Base-by-base conservation (phyloP, 2,797 vertebrate genomes). In the Cyprinodon diabolis region DNA sequence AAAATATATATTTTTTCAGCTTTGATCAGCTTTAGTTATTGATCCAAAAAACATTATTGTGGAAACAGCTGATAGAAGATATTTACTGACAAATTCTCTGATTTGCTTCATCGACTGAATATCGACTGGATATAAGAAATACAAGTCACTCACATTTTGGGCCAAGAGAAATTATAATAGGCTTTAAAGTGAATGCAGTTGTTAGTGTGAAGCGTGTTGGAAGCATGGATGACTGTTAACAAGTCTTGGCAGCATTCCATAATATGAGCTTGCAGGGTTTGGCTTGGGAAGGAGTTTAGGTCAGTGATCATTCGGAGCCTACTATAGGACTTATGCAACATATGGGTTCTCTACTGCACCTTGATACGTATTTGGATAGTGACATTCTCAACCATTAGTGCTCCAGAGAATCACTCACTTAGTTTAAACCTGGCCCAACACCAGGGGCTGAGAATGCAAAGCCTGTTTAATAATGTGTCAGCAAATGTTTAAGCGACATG, bases 241-340 rank as follows among this genome's bases (percentile, higher is more conserved):
- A 2, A 11, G 35, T 60, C 37, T 37, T 60, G 58, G 30, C 58
- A 60, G 58, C 15, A 9, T 35, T 60, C 58, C 30, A 19, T 21
- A 60, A 19, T 15, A 40, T 40, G 60, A 63, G 60, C 37, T 4
- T 12, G 60, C 35, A 5, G 60, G 60, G 43, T 63, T 63, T 40
- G 60, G 37, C 37, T 63, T 63, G 60, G 37, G 19, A 63, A 63
- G 35, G 37, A 63, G 19, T 37, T 63, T 37, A 63, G 19, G 60
- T 63, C 60, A 63, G 19, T 25, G 43, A n/a, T 63, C 37, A n/a
- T n/a, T 63, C 43, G 19, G 40, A 40, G 37, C 43, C 37, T 13
- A 43, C 60, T 43, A 43, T 13, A 21, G 60, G 37, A 63, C 60
- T 63, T 43, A 63, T 37, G 12, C 60, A 63, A 63, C 58, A 62